Percentiles rank a stretch among this genome's conserved stretches.
Evolutionary conservation across 2,888 invertebrate genomes (phyloP).

Genomic region (Acronicta leporina): DNA sequence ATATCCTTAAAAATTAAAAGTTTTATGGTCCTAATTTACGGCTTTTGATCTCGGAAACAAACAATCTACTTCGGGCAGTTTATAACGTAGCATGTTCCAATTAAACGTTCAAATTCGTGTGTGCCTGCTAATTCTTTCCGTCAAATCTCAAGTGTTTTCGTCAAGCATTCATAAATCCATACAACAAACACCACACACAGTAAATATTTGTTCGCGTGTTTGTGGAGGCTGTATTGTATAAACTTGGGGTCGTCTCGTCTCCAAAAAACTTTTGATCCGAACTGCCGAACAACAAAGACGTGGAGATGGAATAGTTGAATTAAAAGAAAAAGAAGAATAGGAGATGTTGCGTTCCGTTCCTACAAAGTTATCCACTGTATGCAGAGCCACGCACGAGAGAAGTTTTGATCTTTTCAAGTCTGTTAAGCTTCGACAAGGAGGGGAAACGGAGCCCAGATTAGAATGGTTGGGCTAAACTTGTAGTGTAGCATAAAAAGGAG

Average conservation of each 20-base stretch:
- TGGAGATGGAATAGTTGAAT: constrained; percentile 76
- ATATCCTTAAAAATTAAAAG: constrained; percentile 34
- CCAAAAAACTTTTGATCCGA: constrained; percentile 72
- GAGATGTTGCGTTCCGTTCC: constrained; percentile 75
- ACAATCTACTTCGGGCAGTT: constrained; percentile 40
- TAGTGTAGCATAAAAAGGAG: constrained; percentile 86
- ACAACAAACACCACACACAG: constrained; percentile 66
- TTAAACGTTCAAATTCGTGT: constrained; percentile 70
- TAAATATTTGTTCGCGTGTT: constrained; percentile 76
- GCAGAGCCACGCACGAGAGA: constrained; percentile 61
- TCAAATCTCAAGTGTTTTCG: constrained; percentile 65
- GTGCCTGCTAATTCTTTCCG: constrained; percentile 72
- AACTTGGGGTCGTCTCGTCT: constrained; percentile 52
- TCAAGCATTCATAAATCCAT: constrained; percentile 76
- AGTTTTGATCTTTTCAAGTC: constrained; percentile 66
- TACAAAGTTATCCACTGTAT: constrained; percentile 64
- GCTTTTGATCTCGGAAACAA: constrained; percentile 22
- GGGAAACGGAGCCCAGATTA: constrained; percentile 66
- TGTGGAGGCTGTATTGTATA: constrained; percentile 58
- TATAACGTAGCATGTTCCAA: constrained; percentile 51
- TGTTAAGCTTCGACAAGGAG: constrained; percentile 59
- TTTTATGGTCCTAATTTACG: constrained; percentile 40
- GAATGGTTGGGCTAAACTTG: constrained; percentile 76
- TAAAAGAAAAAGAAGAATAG: constrained; percentile 77
- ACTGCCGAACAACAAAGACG: constrained; percentile 72